These are phyloP conservation scores for Aphelocoma californica DNA, from an alignment of 2,797 vertebrate genomes.

Conservation along the genomic window DNA sequence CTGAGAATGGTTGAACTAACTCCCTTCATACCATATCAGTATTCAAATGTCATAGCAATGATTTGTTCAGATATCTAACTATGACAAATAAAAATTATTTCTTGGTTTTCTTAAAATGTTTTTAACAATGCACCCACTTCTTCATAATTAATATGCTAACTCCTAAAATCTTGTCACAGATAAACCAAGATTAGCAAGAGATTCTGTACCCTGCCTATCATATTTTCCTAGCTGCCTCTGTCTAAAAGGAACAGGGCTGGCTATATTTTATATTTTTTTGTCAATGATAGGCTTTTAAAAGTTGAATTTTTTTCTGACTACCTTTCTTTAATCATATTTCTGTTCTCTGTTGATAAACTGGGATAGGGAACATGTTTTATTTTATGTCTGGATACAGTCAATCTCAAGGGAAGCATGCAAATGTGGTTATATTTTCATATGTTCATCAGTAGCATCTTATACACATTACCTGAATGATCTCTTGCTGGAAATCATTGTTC, in stretches of 20 bases:
- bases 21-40: not conserved
- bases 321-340: not conserved
- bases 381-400: not conserved
- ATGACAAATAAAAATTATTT: not conserved
- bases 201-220: not conserved
- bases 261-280: not conserved
- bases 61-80: not conserved
- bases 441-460: not conserved
- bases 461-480: not conserved
- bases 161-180: not conserved
- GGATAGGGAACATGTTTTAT: not conserved
- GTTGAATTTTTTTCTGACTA: not conserved
- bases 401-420: not conserved
- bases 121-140: not conserved
- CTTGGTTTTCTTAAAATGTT: not conserved
- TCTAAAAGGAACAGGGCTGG: not conserved
- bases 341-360: not conserved
- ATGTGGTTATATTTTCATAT: not conserved
- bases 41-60: not conserved
- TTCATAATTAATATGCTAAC: not conserved
- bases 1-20: not conserved
- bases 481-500: not conserved
- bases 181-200: not conserved
- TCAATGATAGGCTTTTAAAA: not conserved
- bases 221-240: not conserved